Evolutionary conservation across 2,113 vertebrate genomes (phyloP), one percentile per base, ranked within the genome.

Genomic region (Platanista minor): DNA sequence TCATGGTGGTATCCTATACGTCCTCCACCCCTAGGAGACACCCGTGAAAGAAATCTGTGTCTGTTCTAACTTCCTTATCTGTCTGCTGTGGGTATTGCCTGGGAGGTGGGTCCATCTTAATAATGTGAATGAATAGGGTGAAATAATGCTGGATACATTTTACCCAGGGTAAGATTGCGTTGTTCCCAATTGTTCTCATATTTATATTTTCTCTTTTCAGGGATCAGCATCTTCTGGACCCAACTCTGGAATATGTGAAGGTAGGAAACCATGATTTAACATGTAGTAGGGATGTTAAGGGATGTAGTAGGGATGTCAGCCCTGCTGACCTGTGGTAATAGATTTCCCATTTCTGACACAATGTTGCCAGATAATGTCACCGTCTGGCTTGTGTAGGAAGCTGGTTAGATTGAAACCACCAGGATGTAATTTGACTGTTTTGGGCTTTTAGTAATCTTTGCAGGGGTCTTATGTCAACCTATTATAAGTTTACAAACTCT

Each of bases 191-290:
- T 96, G 67, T 74, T 96, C 97, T 98, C 33, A 97, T 62, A 2
- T 1, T 64, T 92, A 2, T 91, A 3, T 91, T 96, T 98, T 98
- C 95, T 97, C 87, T 96, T 98, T 97, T 72, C 98, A 99, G 99
- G 98, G 98, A 99, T 92, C 97, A 98, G 66, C 98, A 97, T 95
- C 87, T 98, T 91, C 97, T 98, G 98, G 99, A 99, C 94, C 96
- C 98, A 90, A 43, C 98, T 5, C 94, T 99, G 98, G 99, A 99
- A 83, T 99, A 99, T 86, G 99, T 99, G 91, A 99, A 99, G 99
- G 99, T 99, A 99, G 97, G 98, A 84, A 87, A 43, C 52, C 15
- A 5, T 61, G 94, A 85, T 98, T 83, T 93, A 95, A 94, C 36
- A 0, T 27, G 57, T 67, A 49, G 75, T 90, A 43, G 18, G 67